Percentiles rank a stretch among this genome's conserved stretches.
phyloP scores from a whole-genome alignment of 1,140 invertebrate genomes.

The Drosophila tani region DNA sequence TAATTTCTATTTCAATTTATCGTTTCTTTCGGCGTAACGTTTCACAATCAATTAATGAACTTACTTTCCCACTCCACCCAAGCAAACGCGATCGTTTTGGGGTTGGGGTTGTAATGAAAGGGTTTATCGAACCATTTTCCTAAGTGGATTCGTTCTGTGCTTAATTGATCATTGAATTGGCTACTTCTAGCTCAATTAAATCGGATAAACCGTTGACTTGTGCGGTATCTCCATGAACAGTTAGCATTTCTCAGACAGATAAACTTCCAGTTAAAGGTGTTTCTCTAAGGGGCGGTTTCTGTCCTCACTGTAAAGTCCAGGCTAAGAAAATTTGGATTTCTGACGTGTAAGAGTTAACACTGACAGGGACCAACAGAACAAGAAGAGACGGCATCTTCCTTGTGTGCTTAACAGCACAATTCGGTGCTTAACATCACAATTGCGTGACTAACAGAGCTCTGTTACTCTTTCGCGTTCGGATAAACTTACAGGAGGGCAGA shows the following conservation, averaged over 20 bases:
- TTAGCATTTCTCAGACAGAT: not conserved
- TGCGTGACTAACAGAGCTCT: no score
- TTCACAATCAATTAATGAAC: constrained; percentile 35
- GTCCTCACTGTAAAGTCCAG: no score
- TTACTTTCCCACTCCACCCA: not conserved
- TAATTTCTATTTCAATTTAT: constrained; percentile 21
- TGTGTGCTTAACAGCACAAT: no score
- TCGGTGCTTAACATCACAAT: no score
- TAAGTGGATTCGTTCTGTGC: not conserved
- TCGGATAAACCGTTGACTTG: not conserved
- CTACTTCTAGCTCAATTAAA: constrained; percentile 7
- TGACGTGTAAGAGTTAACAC: no score
- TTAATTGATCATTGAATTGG: constrained; percentile 10
- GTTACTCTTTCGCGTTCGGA: no score
- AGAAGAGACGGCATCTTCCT: no score
- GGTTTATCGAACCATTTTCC: not conserved
- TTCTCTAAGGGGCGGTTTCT: no score
- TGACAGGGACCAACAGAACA: no score
- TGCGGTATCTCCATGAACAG: not conserved
- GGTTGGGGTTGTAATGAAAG: constrained; percentile 1
- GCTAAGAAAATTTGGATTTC: no score
- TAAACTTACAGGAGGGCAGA: no score
- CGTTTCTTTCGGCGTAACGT: constrained; percentile 3
- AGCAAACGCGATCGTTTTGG: constrained; percentile 1
- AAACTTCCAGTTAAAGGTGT: not conserved